phyloP scores from a whole-genome alignment of 2,888 invertebrate species.

The Eristalis arbustorum region DNA sequence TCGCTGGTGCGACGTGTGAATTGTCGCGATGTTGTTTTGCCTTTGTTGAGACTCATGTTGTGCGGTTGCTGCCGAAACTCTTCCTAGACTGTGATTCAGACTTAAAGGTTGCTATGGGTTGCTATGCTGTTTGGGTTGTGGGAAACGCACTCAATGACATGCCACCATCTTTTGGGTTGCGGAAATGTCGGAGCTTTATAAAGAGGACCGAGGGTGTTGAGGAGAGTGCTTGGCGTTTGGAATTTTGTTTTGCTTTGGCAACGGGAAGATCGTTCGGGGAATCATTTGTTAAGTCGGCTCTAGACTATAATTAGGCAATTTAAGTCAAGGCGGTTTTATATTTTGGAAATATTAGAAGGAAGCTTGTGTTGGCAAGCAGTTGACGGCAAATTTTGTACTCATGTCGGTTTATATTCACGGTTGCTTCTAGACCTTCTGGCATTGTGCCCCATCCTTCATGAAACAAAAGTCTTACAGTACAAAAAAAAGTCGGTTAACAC shows the following conservation, averaged over 20 bases:
- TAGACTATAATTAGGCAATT: too few relatives aligned
- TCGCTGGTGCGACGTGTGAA: slow-evolving; percentile 14
- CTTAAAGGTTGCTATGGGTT: not conserved
- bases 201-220: not conserved
- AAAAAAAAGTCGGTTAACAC: too few relatives aligned
- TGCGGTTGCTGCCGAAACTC: not conserved
- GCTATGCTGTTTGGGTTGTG: not conserved
- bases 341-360: too few relatives aligned
- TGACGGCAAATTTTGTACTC: too few relatives aligned
- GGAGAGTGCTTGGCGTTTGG: not conserved
- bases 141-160: not conserved
- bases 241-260: not conserved
- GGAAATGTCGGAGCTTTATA: not conserved
- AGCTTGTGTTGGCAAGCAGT: too few relatives aligned
- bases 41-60: slow-evolving; percentile 5
- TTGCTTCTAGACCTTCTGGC: too few relatives aligned
- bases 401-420: too few relatives aligned
- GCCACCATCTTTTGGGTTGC: not conserved
- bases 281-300: too few relatives aligned
- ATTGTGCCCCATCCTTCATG: too few relatives aligned
- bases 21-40: slow-evolving; percentile 13
- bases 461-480: too few relatives aligned
- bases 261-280: too few relatives aligned
- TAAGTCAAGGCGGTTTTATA: too few relatives aligned
- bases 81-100: not conserved